Evolutionary conservation across 92 coral and sea anemone genomes (phyloP).

Genomic region (Montipora capitata): DNA sequence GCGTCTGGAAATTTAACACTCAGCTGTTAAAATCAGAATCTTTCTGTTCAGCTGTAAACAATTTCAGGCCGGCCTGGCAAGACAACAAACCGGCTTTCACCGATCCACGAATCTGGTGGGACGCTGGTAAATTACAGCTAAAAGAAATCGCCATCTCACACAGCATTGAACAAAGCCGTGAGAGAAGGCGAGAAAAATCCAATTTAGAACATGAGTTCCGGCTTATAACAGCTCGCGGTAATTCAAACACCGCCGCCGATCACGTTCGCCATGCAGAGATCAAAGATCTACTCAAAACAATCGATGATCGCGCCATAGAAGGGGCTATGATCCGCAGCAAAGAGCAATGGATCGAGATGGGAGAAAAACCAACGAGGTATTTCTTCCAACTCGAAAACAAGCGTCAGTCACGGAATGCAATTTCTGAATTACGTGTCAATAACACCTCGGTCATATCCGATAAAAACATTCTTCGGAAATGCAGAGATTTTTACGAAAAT

Average conservation of each 20-base stretch:
- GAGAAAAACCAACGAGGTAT: not conserved
- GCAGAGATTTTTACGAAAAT: no score
- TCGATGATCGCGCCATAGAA: not conserved
- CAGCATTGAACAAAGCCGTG: not conserved
- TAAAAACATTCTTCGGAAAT: no score
- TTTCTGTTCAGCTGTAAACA: not conserved
- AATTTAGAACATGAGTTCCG: not conserved
- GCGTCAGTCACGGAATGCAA: not conserved
- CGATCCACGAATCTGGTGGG: slow-evolving; percentile 21
- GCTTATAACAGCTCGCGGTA: not conserved
- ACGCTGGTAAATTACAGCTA: not conserved
- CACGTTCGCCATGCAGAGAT: not conserved
- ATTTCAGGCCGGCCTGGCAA: slow-evolving; percentile 49
- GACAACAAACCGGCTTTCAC: not conserved
- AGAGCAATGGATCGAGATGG: slow-evolving; percentile 18
- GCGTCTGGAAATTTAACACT: slow-evolving; percentile 54
- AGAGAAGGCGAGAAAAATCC: no score
- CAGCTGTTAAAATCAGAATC: not conserved
- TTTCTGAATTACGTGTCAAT: no score
- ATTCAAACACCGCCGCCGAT: slow-evolving; percentile 7
- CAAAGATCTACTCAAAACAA: not conserved
- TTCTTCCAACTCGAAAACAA: slow-evolving; percentile 13
- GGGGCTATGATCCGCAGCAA: slow-evolving; percentile 1
- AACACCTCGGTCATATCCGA: no score
- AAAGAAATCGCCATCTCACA: slow-evolving; percentile 26